phyloP scores from a whole-genome alignment of 2,113 vertebrate species.

The Hippocampus guttulatus region DNA sequence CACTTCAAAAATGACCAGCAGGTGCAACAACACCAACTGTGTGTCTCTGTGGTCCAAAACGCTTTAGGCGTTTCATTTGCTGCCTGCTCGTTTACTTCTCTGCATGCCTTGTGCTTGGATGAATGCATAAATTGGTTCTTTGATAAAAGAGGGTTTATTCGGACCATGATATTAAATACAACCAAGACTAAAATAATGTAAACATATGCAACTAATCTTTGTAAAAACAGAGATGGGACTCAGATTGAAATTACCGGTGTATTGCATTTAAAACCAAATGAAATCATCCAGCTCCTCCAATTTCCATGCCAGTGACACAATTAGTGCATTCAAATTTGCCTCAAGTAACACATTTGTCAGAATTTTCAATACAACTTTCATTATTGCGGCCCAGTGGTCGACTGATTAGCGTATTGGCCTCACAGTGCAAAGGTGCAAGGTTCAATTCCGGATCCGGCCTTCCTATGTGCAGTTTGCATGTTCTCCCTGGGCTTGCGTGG shows the following conservation, averaged over 20 bases:
- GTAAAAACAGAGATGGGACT: not conserved
- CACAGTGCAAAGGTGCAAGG: too few relatives aligned
- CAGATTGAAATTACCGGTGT: not conserved
- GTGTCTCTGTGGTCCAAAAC: constrained; percentile 6
- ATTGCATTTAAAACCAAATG: not conserved
- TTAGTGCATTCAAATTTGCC: too few relatives aligned
- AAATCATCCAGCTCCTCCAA: not conserved
- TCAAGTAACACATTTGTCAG: too few relatives aligned
- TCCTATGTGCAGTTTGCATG: too few relatives aligned
- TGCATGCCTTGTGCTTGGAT: not conserved
- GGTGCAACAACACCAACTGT: constrained; percentile 24
- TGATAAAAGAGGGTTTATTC: not conserved
- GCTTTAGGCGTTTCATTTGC: not conserved
- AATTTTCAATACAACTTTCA: too few relatives aligned
- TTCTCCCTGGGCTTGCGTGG: too few relatives aligned
- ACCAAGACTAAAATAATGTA: not conserved
- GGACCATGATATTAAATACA: not conserved
- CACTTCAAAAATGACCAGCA: constrained; percentile 30
- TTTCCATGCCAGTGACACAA: too few relatives aligned
- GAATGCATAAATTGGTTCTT: not conserved
- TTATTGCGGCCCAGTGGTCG: too few relatives aligned
- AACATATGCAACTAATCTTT: not conserved
- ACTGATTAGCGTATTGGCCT: too few relatives aligned
- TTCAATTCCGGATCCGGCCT: too few relatives aligned
- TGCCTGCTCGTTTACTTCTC: constrained; percentile 1